phyloP scores from a whole-genome alignment of 1,140 invertebrate genomes.

The Anastrepha obliqua region DNA sequence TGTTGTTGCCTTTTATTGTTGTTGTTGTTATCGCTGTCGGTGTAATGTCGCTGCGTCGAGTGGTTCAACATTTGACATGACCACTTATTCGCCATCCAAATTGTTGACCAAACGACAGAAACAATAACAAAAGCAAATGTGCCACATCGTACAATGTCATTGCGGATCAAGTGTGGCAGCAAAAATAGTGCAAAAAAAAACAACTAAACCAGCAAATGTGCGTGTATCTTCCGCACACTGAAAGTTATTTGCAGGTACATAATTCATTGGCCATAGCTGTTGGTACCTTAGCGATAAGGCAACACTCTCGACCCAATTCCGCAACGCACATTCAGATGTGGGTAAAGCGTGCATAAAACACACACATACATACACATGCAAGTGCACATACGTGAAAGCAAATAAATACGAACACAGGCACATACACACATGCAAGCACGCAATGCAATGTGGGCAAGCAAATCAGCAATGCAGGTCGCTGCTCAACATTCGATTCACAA shows the following conservation, averaged over 20 bases:
- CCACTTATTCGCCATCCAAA: conserved; percentile 47
- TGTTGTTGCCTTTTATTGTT: not conserved
- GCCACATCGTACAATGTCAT: not conserved
- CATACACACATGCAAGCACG: not conserved
- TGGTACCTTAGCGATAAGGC: not conserved
- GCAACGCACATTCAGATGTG: too few relatives aligned
- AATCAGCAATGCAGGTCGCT: conserved; percentile 26
- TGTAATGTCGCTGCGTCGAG: conserved; percentile 26
- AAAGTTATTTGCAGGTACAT: too few relatives aligned
- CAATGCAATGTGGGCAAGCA: not conserved
- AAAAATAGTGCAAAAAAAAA: not conserved
- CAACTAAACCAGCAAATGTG: too few relatives aligned
- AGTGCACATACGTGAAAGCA: not conserved
- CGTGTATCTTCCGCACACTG: too few relatives aligned
- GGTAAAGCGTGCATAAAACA: too few relatives aligned
- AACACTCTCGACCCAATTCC: too few relatives aligned
- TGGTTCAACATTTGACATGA: conserved; percentile 50
- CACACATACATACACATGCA: not conserved
- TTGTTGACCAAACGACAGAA: conserved; percentile 14
- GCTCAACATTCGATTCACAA: conserved; percentile 30
- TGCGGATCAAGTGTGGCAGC: not conserved
- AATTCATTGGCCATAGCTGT: not conserved
- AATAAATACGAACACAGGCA: not conserved
- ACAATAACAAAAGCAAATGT: conserved; percentile 6
- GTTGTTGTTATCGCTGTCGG: conserved; percentile 12